Percentiles rank a stretch among this genome's conserved stretches.
phyloP scores from a whole-genome alignment of 2,113 vertebrate species.

The Apeltes quadracus region DNA sequence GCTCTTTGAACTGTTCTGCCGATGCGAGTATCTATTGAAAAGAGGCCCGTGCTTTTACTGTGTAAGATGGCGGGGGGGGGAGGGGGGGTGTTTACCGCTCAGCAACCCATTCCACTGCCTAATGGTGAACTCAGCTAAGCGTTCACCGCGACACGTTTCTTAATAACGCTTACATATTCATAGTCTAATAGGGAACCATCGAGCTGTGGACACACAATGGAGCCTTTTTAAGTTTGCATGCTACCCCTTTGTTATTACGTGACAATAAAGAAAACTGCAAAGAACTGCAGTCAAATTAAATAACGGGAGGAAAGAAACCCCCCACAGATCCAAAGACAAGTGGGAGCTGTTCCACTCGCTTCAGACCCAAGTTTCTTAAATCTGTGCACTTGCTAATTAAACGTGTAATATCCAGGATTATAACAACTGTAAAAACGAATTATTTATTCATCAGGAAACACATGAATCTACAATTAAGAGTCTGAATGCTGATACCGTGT shows the following conservation, averaged over 20 bases:
- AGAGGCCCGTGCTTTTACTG: background rate
- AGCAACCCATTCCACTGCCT: conserved; percentile 49
- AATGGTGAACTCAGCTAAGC: conserved; percentile 61
- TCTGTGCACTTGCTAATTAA: background rate
- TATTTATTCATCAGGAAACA: background rate
- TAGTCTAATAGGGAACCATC: conserved; percentile 69
- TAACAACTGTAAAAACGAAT: background rate
- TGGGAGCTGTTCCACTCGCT: background rate
- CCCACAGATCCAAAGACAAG: background rate
- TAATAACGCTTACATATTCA: conserved; percentile 72
- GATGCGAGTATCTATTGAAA: background rate
- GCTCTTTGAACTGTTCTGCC: background rate
- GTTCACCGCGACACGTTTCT: conserved; percentile 64
- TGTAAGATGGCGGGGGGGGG: too few species aligned
- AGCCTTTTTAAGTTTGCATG: conserved; percentile 16
- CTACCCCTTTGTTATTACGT: conserved; percentile 27
- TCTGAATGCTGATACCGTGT: background rate
- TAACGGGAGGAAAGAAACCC: conserved; percentile 23
- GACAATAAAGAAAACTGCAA: conserved; percentile 36
- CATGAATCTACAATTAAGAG: background rate
- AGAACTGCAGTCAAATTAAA: conserved; percentile 25
- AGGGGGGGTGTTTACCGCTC: conserved; percentile 48
- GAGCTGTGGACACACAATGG: conserved; percentile 52
- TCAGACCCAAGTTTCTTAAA: background rate
- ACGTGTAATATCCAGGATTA: background rate